phyloP scores from a whole-genome alignment of 2,888 invertebrate species.

The Trichopoda pennipes region DNA sequence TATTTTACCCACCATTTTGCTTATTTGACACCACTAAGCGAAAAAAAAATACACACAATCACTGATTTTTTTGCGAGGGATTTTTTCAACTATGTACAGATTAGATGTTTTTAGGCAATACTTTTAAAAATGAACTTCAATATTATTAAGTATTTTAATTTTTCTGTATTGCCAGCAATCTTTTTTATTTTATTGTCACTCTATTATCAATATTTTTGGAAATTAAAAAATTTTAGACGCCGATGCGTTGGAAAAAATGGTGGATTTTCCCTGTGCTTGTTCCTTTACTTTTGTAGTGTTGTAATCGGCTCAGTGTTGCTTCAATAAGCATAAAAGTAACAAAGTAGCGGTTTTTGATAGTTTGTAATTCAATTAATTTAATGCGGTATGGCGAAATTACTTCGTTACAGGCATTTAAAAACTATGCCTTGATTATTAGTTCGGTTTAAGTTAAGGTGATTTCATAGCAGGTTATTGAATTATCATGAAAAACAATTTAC shows the following conservation, averaged over 20 bases:
- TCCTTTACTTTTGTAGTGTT: slow-evolving; percentile 37
- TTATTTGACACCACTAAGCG: slow-evolving; percentile 53
- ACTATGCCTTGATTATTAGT: too few species aligned
- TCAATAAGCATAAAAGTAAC: background rate
- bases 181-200: slow-evolving; percentile 17
- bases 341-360: background rate
- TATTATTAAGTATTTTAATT: background rate
- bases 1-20: slow-evolving; percentile 75
- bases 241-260: slow-evolving; percentile 60
- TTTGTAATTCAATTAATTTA: too few species aligned
- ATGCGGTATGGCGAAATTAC: too few species aligned
- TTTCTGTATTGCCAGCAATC: background rate
- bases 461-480: background rate
- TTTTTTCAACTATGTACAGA: slow-evolving; percentile 30
- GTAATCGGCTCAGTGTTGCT: slow-evolving; percentile 32
- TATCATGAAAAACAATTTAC: too few species aligned
- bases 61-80: slow-evolving; percentile 56
- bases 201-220: slow-evolving; percentile 27
- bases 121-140: background rate
- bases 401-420: too few species aligned
- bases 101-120: background rate
- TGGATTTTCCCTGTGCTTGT: slow-evolving; percentile 33
- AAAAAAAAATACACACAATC: slow-evolving; percentile 57
- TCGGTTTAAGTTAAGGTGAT: too few species aligned
- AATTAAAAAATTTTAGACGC: slow-evolving; percentile 59